Base-by-base conservation (phyloP, 2,113 vertebrate species). In the Arothron firmamentum region DNA sequence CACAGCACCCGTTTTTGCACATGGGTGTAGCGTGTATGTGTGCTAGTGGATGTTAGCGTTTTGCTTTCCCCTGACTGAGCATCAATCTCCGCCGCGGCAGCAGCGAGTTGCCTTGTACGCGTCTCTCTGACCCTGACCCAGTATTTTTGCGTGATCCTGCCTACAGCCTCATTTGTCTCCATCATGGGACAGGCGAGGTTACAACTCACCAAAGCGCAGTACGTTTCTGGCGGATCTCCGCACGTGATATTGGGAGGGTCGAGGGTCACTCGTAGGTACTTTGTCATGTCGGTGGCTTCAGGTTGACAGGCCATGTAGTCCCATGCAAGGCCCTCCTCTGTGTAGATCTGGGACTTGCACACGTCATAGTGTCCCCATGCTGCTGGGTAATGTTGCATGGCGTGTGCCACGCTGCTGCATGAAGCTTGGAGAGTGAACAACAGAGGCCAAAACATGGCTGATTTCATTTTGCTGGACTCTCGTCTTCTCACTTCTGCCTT, bases 241-340 rank as follows among this genome's bases (percentile, higher is more conserved):
- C 96, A 99, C 1, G 97, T 99, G 89, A 98, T 94, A 80, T 98
- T 92, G 31, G 95, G 92, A 42, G 97, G 97, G 81, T 99, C 96
- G 68, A 99, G 88, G 67, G 91, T 92, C 88, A 99, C 94, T 83
- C 94, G 94, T 57, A 98, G 92, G 13, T 93, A 98, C 81, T 94
- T 94, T 82, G 97, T 98, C 96, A 99, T 96, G 85, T 98, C 95
- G 45, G 92, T 94, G 69, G 94, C 94, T 92, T 99, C 96, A 0
- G 96, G 97, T 77, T 99, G 96, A 89, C 97, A 99, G 80, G 97
- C 96, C 93, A 96, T 98, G 90, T 99, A 99, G 94, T 99, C 96
- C 97, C 97, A 99, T 15, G 94, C 89, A 84, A 95, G 92, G 67
- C 94, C 97, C 83, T 99, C 96, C 78, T 99, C 97, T 0, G 95